Evolutionary conservation across 2,888 invertebrate genomes (phyloP).

Genomic region (Drosophila mayaguana): DNA sequence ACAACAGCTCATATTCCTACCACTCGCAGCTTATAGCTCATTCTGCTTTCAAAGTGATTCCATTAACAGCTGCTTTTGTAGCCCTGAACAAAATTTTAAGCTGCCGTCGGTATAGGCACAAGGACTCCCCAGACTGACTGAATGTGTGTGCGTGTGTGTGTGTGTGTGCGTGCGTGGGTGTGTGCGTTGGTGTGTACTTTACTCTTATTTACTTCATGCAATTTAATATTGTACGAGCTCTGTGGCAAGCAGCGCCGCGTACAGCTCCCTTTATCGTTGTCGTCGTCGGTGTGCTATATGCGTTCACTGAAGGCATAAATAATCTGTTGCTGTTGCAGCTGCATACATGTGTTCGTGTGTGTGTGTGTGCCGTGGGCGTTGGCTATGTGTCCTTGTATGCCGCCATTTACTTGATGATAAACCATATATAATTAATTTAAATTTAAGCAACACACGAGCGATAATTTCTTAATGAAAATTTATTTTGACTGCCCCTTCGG

Average conservation of each 20-base stretch:
- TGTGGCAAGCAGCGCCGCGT: slow-evolving; percentile 1
- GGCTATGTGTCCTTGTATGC: slow-evolving; percentile 32
- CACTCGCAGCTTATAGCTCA: slow-evolving; percentile 1
- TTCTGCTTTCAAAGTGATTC: slow-evolving; percentile 27
- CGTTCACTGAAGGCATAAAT: slow-evolving; percentile 72
- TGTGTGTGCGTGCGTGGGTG: slow-evolving; percentile 19
- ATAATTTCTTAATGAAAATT: slow-evolving; percentile 70
- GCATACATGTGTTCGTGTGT: slow-evolving; percentile 11
- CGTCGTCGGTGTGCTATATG: slow-evolving; percentile 29
- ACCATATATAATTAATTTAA: slow-evolving; percentile 73
- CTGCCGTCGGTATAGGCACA: slow-evolving; percentile 26
- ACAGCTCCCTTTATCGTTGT: slow-evolving; percentile 18
- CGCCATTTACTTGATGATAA: slow-evolving; percentile 65
- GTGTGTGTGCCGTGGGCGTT: slow-evolving; percentile 14
- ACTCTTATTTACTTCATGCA: slow-evolving; percentile 71
- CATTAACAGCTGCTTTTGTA: slow-evolving; percentile 19
- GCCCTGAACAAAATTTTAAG: slow-evolving; percentile 36
- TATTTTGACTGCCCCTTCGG: slow-evolving; percentile 20
- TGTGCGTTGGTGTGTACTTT: slow-evolving; percentile 21
- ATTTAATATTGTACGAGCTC: slow-evolving; percentile 67
- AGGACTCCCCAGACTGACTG: slow-evolving; percentile 14
- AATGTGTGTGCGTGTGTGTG: slow-evolving; percentile 10
- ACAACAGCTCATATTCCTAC: background rate
- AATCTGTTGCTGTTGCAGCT: slow-evolving; percentile 67
- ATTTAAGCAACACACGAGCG: slow-evolving; percentile 70